These are phyloP conservation scores for Oscheius onirici DNA, from an alignment of 2,888 invertebrate species.

Conservation along the genomic window DNA sequence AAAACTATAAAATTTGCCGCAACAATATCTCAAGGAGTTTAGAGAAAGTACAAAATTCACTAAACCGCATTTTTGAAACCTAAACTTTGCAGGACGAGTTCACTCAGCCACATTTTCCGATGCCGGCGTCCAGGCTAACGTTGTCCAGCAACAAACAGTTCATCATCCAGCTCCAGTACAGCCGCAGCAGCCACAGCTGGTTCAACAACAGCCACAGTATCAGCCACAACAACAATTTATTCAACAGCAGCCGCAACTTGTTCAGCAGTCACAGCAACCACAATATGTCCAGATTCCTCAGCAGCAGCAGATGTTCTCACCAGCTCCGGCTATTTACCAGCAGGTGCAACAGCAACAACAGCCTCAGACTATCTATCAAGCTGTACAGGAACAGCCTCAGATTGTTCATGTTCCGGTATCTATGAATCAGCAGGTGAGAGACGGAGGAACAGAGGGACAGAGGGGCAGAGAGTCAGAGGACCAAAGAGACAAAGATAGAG, in stretches of 20 bases:
- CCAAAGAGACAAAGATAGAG: too few species aligned
- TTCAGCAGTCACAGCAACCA: slow-evolving; percentile 1
- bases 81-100: too few species aligned
- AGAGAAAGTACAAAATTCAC: too few species aligned
- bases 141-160: slow-evolving; percentile 27
- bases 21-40: too few species aligned
- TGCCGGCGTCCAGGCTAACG: slow-evolving; percentile 49
- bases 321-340: too few species aligned
- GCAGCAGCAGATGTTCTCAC: too few species aligned
- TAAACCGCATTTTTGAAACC: too few species aligned
- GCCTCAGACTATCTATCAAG: neutral
- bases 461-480: too few species aligned
- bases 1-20: too few species aligned
- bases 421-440: too few species aligned
- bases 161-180: slow-evolving; percentile 26
- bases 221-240: slow-evolving; percentile 5
- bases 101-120: slow-evolving; percentile 32
- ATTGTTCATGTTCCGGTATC: slow-evolving; percentile 8
- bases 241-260: neutral
- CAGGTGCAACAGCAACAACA: neutral
- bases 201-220: slow-evolving; percentile 5
- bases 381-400: too few species aligned
- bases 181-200: neutral
- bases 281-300: neutral
- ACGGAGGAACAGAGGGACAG: too few species aligned